Evolutionary conservation across 2,797 vertebrate genomes (phyloP), one percentile per base, ranked within the genome.

Genomic region (Apogon talboti): DNA sequence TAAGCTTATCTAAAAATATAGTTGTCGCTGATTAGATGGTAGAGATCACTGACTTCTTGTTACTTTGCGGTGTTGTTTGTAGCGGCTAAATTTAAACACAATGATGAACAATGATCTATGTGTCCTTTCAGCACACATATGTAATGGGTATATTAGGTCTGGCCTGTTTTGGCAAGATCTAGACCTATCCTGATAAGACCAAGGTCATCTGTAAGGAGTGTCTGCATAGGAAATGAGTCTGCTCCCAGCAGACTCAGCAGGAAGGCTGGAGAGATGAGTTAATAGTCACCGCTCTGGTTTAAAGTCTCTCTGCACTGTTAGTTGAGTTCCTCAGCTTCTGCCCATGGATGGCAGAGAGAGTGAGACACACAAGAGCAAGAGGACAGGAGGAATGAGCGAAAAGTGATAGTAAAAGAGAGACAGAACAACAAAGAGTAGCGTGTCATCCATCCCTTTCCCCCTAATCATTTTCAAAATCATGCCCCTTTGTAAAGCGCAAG

Each of bases 161-260:
- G 64, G 62, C 74, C 28, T 59, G 71, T 82, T 89, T 86, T 73
- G 70, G 71, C 24, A 49, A 74, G 82, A 83, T 87, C 74, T 86
- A 79, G 84, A 78, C 66, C 69, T 81, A 49, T 87, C 76, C 78
- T 85, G 88, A 88, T 89, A 86, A 89, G 79, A 85, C 88, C 90
- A 92, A 91, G 90, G 91, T 92, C 89, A 92, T 92, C 82, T 85
- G 89, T 86, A 90, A 83, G 84, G 81, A 87, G 83, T 81, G 84
- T 83, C 85, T 89, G 86, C 84, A 88, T 90, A 82, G 76, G 73
- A 76, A 87, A 90, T 89, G 74, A 88, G 81, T 21, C 15, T 42
- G 78, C 81, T 89, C 85, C 81, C 84, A 78, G 84, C 78, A 88
- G 85, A 87, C 78, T 89, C 85, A 88, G 86, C 80, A 87, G 79